Base-by-base conservation (phyloP, 1,140 invertebrate species). In the Drosophila watanabei region DNA sequence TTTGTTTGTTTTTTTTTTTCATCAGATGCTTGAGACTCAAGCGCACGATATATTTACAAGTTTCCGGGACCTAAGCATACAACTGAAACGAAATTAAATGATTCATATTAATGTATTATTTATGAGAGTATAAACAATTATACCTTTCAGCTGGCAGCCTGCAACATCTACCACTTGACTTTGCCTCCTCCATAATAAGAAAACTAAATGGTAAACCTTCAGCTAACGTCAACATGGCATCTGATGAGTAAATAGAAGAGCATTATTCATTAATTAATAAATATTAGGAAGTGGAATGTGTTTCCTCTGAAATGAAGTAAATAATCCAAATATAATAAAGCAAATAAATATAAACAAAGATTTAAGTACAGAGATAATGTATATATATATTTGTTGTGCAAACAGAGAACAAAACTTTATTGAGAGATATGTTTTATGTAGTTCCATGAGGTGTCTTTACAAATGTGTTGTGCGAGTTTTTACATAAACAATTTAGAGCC, bases 361-460 rank as follows among this genome's bases (percentile, higher is more conserved):
- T 43, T 16, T 20, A 43, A 49, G 35, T 41, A 72, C 46, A 64
- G 20, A 39, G 5, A 57, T 43, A 41, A 66, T 62, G 39, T 41
- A 35, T 24, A n/a, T n/a, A n/a, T 24, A 24, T 28, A 56, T 41
- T 32, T 56, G 43, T 52, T 76, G 52, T 60, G 85, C 84, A 79
- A 91, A 91, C 88, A 91, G 82, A 89, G 64, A 91, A 91, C 89
- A 91, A 77, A 91, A 85, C 84, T 91, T 88, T 92, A 89, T 92
- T 89, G 79, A 72, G 79, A 72, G 75, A 85, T 84, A 85, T 81
- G 68, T 69, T 37, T 24, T 56, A 68, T 75, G 52, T 46, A 39
- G 14, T 46, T 64, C 35, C 63, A 56, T 76, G 61, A 62, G 52
- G 37, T 60, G 37, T 60, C 54, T 85, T 49, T 81, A 63, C 61